Base-by-base conservation (phyloP, 1,140 invertebrate species). In the Drosophila ohnishii region DNA sequence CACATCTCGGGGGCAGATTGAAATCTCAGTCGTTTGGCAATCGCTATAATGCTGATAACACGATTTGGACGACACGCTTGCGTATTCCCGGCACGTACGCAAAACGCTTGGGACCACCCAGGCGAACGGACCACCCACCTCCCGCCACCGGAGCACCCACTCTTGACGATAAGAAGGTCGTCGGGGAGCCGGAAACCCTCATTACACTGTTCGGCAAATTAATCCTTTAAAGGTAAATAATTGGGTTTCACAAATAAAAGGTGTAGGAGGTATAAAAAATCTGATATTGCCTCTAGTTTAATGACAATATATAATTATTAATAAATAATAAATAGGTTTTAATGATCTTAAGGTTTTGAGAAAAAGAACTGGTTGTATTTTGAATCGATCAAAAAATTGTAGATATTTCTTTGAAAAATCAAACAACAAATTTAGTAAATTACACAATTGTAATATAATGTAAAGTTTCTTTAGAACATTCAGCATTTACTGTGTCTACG, bases 1-100 rank as follows among this genome's bases (percentile, higher is more conserved):
- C 44, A 50, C 30, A 51, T 45, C 66, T 28, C 56, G 35, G 35
- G 28, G 16, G 25, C 35, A 82, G 75, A 61, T 77, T 67, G 51
- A 74, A 74, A 77, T 77, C 67, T 62, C 47, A 25, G 42, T 39
- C 42, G 30, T 50, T 37, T 65, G 35, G 51, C 35, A 44, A 50
- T 30, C 48, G 51, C 30, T 63, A 56, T 37, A 73, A 65, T 53
- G 44, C 58, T 67, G 84, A 81, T 63, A 63, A 75, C 48, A 51
- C 55, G 69, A 71, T 50, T 63, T 47, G 35, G 51, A 58, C 59
- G 44, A 69, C 30, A 45, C 39, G 47, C 48, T 82, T 67, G 61
- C 57, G 65, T 85, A 85, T 63, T 53, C 65, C 16, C 30, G 48
- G 78, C 78, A 81, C 83, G 82, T 86, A 85, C 74, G 78, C 81